Evolutionary conservation across 2,888 invertebrate genomes (phyloP).

Genomic region (Volucella zonaria): DNA sequence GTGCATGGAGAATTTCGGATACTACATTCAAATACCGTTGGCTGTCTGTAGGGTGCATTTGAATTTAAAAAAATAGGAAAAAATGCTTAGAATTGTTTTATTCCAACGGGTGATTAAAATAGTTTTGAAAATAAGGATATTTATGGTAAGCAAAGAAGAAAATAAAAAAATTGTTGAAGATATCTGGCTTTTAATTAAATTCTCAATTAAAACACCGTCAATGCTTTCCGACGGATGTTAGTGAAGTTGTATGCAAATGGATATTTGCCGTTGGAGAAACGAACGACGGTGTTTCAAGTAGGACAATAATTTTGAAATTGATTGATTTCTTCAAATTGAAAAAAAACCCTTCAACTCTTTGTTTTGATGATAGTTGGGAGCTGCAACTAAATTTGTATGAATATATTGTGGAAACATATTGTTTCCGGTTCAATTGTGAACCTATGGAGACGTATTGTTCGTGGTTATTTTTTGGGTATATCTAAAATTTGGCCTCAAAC

Average conservation of each 20-base stretch:
- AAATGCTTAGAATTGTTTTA: background rate
- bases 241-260: constrained; percentile 12
- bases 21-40: constrained; percentile 31
- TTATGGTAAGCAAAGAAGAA: background rate
- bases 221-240: constrained; percentile 42
- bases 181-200: background rate
- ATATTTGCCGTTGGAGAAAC: constrained; percentile 26
- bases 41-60: constrained; percentile 3
- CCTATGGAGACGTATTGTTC: too few relatives aligned
- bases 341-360: too few relatives aligned
- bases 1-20: constrained; percentile 2
- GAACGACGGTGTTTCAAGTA: too few relatives aligned
- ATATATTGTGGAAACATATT: too few relatives aligned
- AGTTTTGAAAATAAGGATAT: background rate
- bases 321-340: too few relatives aligned
- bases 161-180: background rate
- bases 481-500: too few relatives aligned
- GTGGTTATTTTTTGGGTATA: too few relatives aligned
- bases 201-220: background rate
- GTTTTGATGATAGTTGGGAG: too few relatives aligned
- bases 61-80: constrained; percentile 1
- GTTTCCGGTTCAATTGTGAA: too few relatives aligned
- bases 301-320: too few relatives aligned
- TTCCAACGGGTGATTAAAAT: background rate
- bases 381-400: too few relatives aligned